Evolutionary conservation across 2,888 invertebrate species (phyloP).

Genomic region (Campoplex capitator): DNA sequence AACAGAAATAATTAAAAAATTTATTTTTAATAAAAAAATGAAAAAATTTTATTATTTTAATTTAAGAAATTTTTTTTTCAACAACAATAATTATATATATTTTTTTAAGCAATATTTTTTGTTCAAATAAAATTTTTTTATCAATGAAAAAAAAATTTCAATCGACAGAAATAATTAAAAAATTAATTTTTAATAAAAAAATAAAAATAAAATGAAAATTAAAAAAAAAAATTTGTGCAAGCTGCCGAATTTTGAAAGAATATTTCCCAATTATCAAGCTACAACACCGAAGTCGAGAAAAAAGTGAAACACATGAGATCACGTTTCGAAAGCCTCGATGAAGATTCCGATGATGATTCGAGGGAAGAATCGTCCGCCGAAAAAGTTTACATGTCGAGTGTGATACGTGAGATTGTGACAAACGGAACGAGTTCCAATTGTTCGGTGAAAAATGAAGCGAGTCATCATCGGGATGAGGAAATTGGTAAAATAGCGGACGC

Average conservation of each 20-base stretch:
- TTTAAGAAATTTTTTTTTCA: no score
- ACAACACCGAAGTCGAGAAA: constrained; percentile 78
- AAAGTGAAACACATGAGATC: constrained; percentile 75
- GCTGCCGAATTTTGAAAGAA: neutral
- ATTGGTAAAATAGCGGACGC: constrained; percentile 72
- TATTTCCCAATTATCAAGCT: constrained; percentile 30
- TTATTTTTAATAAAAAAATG: no score
- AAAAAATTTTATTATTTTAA: no score
- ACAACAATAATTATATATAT: no score
- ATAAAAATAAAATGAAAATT: neutral
- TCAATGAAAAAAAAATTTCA: no score
- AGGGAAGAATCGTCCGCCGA: constrained; percentile 76
- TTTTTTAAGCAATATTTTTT: no score
- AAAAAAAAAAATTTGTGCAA: neutral
- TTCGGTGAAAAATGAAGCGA: constrained; percentile 73
- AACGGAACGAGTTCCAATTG: constrained; percentile 78
- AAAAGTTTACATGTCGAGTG: constrained; percentile 77
- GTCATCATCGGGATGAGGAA: constrained; percentile 70
- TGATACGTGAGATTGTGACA: constrained; percentile 79
- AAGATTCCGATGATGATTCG: constrained; percentile 72
- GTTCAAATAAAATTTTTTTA: no score
- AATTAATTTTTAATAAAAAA: neutral
- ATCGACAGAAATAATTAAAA: no score
- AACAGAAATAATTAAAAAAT: no score
- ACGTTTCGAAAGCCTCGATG: constrained; percentile 70